A percentile compares a stretch with the other conserved stretches of the same genome.
Evolutionary conservation across 2,797 vertebrate genomes (phyloP).

Genomic region (Sphenodon punctatus): DNA sequence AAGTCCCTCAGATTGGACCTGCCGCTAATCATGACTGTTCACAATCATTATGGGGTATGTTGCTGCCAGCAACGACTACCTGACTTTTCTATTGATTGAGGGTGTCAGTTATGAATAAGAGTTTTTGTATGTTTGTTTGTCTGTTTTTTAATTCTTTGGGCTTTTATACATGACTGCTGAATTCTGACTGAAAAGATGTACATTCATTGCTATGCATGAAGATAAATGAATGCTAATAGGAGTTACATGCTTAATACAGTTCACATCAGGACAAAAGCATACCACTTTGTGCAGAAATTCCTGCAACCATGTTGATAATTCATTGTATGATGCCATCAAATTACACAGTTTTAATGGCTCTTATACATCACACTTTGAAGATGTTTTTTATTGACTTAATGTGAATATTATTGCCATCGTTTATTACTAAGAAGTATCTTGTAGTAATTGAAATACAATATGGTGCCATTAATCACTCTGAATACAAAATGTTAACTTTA

Average conservation of each 20-base stretch:
- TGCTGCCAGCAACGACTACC: too few species aligned
- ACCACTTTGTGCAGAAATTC: constrained; percentile 34
- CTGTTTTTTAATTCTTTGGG: too few species aligned
- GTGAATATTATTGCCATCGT: constrained; percentile 78
- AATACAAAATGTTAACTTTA: constrained; percentile 75
- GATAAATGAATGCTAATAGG: constrained; percentile 25
- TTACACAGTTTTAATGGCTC: constrained; percentile 62
- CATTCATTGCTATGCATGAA: not conserved
- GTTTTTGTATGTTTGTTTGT: too few species aligned
- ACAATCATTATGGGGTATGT: too few species aligned
- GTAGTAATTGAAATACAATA: constrained; percentile 80
- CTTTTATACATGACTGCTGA: too few species aligned
- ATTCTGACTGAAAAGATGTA: too few species aligned
- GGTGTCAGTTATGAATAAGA: too few species aligned
- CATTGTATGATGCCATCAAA: constrained; percentile 60
- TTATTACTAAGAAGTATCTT: constrained; percentile 74
- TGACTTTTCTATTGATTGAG: too few species aligned
- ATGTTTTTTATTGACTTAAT: constrained; percentile 81
- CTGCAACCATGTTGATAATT: constrained; percentile 54
- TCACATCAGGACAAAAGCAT: not conserved
- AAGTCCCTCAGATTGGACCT: too few species aligned
- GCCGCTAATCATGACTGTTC: too few species aligned
- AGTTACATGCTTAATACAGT: not conserved
- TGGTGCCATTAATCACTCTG: constrained; percentile 74
- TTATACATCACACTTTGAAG: constrained; percentile 74